These are phyloP conservation scores for Apeltes quadracus DNA, from an alignment of 2,113 vertebrate species.

Conservation along the genomic window DNA sequence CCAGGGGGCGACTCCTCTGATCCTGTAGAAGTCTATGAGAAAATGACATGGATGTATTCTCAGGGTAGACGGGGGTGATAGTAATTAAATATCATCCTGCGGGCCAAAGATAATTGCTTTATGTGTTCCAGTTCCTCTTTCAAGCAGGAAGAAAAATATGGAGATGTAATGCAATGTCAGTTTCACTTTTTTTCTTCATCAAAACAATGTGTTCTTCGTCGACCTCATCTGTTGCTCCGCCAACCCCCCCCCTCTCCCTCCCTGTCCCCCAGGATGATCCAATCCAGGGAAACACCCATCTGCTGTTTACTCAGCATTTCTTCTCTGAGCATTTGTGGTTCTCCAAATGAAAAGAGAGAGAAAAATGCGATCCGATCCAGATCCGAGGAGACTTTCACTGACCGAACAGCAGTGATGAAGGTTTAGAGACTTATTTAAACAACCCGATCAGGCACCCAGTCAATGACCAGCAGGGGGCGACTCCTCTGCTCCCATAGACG, in stretches of 20 bases:
- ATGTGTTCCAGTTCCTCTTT: background rate
- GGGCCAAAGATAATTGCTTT: too few relatives aligned
- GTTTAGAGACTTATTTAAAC: background rate
- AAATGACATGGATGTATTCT: too few relatives aligned
- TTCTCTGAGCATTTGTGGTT: background rate
- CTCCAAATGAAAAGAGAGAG: background rate
- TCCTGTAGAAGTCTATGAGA: too few relatives aligned
- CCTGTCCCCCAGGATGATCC: conserved; percentile 1
- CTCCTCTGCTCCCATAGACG: too few relatives aligned
- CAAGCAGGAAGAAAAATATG: conserved; percentile 9
- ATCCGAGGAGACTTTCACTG: background rate
- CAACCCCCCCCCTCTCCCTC: background rate
- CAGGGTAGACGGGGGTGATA: too few relatives aligned
- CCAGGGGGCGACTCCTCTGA: too few relatives aligned
- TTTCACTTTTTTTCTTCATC: background rate
- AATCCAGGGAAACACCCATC: conserved; percentile 49
- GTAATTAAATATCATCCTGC: too few relatives aligned
- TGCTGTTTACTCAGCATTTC: conserved; percentile 2
- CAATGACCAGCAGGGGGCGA: too few relatives aligned
- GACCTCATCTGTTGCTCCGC: conserved; percentile 42
- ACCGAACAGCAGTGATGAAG: background rate
- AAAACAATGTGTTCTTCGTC: conserved; percentile 25
- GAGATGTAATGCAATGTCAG: background rate
- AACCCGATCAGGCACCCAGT: too few relatives aligned
- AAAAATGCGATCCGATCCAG: background rate